Base-by-base conservation (phyloP, 1,140 invertebrate genomes). In the Ylistrum balloti region DNA sequence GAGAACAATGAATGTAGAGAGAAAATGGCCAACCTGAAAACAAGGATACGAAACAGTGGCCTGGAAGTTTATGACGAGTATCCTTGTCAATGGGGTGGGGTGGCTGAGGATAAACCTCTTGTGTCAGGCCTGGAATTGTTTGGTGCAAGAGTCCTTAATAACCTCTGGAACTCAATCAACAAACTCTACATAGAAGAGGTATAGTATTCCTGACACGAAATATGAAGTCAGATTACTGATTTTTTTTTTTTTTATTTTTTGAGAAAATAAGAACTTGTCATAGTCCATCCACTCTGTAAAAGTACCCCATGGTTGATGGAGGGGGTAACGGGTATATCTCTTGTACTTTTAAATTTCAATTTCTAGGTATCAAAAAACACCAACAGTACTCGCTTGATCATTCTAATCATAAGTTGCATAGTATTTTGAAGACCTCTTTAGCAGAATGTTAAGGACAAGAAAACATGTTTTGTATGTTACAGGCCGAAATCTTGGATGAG, bases 61-160 rank as follows among this genome's bases (percentile, higher is more conserved):
- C 91, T 95, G 20, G 96, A 96, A 93, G 95, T 96, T 1, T 96
- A 93, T 93, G 94, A 96, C 91, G 91, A 91, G 96, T 97, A 97
- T 93, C 95, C 96, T 0, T 96, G 96, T 93, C 86, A 91, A 0
- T 97, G 96, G 95, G 96, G 95, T 87, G 96, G 96, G 22, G 91
- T 94, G n/a, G 94, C 95, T 11, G 95, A 96, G 85, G 94, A 91
- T 0, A 95, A 95, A 90, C 95, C 96, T 11, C 92, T 96, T 85
- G 94, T 96, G 15, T 91, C 93, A 15, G 95, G 95, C 33, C 94
- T 97, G n/a, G 95, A 96, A 41, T 86, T 93, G 32, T 96, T 97
- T 95, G 96, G 95, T 15, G 87, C 94, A 33, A 90, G 95, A 88
- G 95, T 96, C 10, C 92, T 96, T 28, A 95, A 96, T 88, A 95